Evolutionary conservation across 2,113 vertebrate species (phyloP).

Genomic region (Tautogolabrus adspersus): DNA sequence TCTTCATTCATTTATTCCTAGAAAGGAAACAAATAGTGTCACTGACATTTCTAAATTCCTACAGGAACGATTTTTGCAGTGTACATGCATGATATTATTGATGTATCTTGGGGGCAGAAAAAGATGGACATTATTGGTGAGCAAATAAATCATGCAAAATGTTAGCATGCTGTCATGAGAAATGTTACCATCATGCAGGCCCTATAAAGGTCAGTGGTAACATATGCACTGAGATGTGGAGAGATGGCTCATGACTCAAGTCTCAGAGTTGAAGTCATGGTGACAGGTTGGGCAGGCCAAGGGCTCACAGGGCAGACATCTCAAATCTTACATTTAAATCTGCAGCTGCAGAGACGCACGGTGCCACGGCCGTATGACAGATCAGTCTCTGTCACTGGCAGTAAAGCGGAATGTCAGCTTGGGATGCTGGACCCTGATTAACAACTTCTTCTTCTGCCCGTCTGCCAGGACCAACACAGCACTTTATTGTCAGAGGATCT

Average conservation of each 20-base stretch:
- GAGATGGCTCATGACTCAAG: conserved; percentile 41
- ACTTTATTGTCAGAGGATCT: conserved; percentile 21
- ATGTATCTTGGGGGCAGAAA: background rate
- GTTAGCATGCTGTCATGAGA: conserved; percentile 44
- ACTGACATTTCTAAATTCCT: background rate
- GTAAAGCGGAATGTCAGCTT: conserved; percentile 59
- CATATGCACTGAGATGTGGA: conserved; percentile 57
- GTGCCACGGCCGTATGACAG: conserved; percentile 11
- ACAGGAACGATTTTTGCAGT: background rate
- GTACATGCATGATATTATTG: conserved; percentile 2
- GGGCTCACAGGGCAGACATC: conserved; percentile 28
- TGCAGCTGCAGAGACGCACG: conserved; percentile 41
- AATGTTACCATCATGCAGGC: conserved; percentile 43
- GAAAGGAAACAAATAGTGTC: background rate
- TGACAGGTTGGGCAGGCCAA: conserved; percentile 40
- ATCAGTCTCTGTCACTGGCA: conserved; percentile 51
- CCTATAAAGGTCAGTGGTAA: conserved; percentile 67
- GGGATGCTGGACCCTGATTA: conserved; percentile 55
- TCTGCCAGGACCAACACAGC: conserved; percentile 37
- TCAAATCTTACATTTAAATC: conserved; percentile 52
- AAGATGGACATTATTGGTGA: background rate
- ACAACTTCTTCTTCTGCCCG: conserved; percentile 42
- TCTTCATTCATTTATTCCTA: conserved; percentile 14
- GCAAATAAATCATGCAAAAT: conserved; percentile 58
- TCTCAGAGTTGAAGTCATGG: conserved; percentile 40